A percentile compares a stretch with the other conserved stretches of the same genome.
Evolutionary conservation across 35 echinoderm and acorn worm species (phyloP).

Genomic region (Apostichopus californicus): DNA sequence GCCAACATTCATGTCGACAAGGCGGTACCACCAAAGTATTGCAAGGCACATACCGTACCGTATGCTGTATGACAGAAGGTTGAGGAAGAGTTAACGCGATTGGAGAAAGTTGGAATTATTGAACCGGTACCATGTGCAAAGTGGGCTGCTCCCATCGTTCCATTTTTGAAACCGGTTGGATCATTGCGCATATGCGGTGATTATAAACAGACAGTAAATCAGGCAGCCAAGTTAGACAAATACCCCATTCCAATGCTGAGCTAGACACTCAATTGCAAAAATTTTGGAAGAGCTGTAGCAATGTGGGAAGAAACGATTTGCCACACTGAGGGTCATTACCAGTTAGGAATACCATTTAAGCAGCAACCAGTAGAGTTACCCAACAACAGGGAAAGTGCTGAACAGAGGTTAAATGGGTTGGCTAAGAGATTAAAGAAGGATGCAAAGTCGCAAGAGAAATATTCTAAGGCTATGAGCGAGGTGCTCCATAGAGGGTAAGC

Average conservation of each 20-base stretch:
- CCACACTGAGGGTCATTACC: constrained; percentile 49
- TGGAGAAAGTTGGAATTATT: constrained; percentile 48
- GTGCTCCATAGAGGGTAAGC: too few relatives aligned
- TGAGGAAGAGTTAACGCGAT: constrained; percentile 40
- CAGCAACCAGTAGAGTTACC: background rate
- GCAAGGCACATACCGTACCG: constrained; percentile 32
- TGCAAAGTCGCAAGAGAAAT: constrained; percentile 46
- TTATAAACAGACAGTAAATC: constrained; percentile 66
- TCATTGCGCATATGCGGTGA: constrained; percentile 63
- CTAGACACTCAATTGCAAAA: background rate
- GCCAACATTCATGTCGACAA: constrained; percentile 11
- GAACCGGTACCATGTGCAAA: constrained; percentile 47
- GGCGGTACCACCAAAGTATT: constrained; percentile 24
- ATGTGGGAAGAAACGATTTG: constrained; percentile 54
- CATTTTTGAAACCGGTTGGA: constrained; percentile 48
- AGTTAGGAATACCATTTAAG: constrained; percentile 59
- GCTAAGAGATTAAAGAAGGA: constrained; percentile 47
- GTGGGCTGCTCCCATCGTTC: constrained; percentile 69
- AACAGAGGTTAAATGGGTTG: constrained; percentile 49
- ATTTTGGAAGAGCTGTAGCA: constrained; percentile 29
- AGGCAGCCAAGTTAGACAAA: constrained; percentile 33
- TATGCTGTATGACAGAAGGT: constrained; percentile 69
- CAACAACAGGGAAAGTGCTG: constrained; percentile 48
- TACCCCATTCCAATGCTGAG: constrained; percentile 47
- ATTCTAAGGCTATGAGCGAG: constrained; percentile 27